These are phyloP conservation scores for Neodon shergylaensis DNA, from an alignment of 2,113 vertebrate species.

Conservation along the genomic window DNA sequence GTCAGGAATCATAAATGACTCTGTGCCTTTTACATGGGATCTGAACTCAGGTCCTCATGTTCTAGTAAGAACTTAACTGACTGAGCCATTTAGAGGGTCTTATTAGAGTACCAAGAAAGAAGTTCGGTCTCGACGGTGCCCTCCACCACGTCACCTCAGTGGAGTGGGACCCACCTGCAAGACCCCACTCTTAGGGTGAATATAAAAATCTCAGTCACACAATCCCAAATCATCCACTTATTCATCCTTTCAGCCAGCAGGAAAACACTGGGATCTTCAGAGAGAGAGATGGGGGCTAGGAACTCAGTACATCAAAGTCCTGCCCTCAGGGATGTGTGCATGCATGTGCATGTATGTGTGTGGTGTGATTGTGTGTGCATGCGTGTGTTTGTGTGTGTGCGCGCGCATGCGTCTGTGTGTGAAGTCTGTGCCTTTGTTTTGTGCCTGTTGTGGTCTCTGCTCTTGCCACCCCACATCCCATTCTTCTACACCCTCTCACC, in stretches of 20 bases:
- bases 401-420: no score
- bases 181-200: not conserved
- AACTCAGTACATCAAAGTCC: not conserved
- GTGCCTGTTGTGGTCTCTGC: not conserved
- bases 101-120: not conserved
- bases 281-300: not conserved
- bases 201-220: no score
- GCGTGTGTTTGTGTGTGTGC: no score
- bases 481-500: not conserved
- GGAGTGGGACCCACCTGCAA: not conserved
- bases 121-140: not conserved
- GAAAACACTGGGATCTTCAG: no score
- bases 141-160: not conserved
- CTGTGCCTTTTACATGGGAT: not conserved
- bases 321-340: not conserved
- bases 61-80: not conserved
- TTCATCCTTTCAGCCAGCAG: not conserved
- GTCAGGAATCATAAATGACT: not conserved
- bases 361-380: no score
- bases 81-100: not conserved
- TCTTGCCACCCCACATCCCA: no score
- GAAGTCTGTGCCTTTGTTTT: not conserved
- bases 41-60: not conserved
- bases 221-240: not conserved
- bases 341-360: no score